A percentile compares a stretch with the other conserved stretches of the same genome.
Conservation (phyloP, 1,140 invertebrate species). For the Heliconius eleuchia region DNA sequence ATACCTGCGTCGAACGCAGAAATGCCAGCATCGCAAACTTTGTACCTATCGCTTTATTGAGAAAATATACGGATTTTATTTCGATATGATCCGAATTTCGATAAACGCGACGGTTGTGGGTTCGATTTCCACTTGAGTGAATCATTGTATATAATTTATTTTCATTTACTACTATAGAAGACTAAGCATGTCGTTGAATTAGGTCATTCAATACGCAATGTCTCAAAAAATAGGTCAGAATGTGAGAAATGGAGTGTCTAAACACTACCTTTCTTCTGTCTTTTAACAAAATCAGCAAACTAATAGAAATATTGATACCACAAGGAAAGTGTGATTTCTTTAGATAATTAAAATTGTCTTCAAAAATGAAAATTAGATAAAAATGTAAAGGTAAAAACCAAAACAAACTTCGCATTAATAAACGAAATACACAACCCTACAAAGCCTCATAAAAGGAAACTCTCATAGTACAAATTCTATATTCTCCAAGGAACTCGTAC, state of each 20-base stretch:
- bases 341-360: no score
- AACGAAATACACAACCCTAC: slow-evolving; percentile 13
- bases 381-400: no score
- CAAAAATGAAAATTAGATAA: no score
- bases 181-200: no score
- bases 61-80: slow-evolving; percentile 10
- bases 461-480: slow-evolving; percentile 26
- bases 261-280: no score
- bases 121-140: not conserved
- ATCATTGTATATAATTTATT: not conserved
- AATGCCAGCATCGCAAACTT: slow-evolving; percentile 25
- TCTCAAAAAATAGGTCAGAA: no score
- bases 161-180: not conserved
- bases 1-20: slow-evolving; percentile 25
- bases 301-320: no score
- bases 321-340: no score
- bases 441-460: slow-evolving; percentile 20
- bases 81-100: not conserved
- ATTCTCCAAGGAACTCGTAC: slow-evolving; percentile 40
- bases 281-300: no score
- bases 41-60: slow-evolving; percentile 18
- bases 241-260: no score
- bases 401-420: not conserved
- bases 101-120: not conserved
- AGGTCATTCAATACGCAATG: no score